These are phyloP conservation scores for Ornithoptera priamus DNA, from an alignment of 2,888 invertebrate species.

Conservation along the genomic window DNA sequence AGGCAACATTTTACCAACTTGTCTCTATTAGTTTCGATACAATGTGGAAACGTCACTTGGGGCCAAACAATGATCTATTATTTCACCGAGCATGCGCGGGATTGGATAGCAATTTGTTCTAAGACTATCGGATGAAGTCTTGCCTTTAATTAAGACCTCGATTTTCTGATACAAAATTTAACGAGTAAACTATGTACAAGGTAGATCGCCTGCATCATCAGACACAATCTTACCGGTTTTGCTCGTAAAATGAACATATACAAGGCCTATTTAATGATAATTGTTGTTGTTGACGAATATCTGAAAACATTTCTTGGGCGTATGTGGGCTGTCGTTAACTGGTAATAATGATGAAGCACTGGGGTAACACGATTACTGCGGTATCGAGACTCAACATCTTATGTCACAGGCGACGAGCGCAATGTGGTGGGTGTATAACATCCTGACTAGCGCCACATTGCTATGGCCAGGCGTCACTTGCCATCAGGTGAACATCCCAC, in stretches of 20 bases:
- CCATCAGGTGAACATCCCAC: too few species aligned
- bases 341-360: too few species aligned
- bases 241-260: background rate
- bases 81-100: slow-evolving; percentile 47
- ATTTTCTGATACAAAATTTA: slow-evolving; percentile 26
- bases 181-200: slow-evolving; percentile 3
- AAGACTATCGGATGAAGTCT: slow-evolving; percentile 35
- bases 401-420: too few species aligned
- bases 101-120: slow-evolving; percentile 44
- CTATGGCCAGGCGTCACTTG: too few species aligned
- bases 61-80: slow-evolving; percentile 66
- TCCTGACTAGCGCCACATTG: too few species aligned
- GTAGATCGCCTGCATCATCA: background rate
- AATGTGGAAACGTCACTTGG: slow-evolving; percentile 1
- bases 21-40: slow-evolving; percentile 10
- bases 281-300: too few species aligned
- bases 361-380: too few species aligned
- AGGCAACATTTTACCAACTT: background rate
- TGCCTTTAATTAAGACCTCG: slow-evolving; percentile 34
- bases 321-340: too few species aligned
- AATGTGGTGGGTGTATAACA: too few species aligned
- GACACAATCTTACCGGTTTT: background rate
- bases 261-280: too few species aligned
- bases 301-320: too few species aligned
- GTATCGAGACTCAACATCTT: too few species aligned